Base-by-base conservation (phyloP, 2,113 vertebrate genomes). In the Trogon surrucura region DNA sequence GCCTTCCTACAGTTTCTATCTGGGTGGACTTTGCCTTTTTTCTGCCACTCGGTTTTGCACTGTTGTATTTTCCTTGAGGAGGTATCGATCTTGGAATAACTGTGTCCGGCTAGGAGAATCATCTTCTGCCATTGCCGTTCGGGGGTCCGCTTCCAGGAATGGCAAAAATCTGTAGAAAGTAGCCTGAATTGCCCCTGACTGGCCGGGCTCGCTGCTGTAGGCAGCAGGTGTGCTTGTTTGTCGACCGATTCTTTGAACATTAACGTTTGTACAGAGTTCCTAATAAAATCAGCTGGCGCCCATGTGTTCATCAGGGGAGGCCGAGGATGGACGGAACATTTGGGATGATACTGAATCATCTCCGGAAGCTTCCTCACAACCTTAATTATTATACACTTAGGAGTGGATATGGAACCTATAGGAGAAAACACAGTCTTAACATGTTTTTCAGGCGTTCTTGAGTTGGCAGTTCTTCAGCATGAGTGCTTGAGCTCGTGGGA, bases 181-280 rank as follows among this genome's bases (percentile, higher is more conserved):
- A 60, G 69, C 30, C 56, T 56, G 57, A 12, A 4, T 53, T 75
- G 86, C 77, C 58, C 91, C 2, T 5, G 80, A 27, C 15, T 29
- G 64, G 47, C 77, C 13, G 30, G 8, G 29, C 78, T 67, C 10
- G 0, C 85, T 83, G 75, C 80, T 94, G 87, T 23, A 60, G 78
- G 87, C 91, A 87, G 73, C 93, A 96, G 93, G 95, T 96, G 93
- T 58, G 69, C n/a, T 67, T 58, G n/a, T 83, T 73, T 74, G 38
- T 48, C 73, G 80, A 56, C 25, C 64, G 14, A 1, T 27, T 44
- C 64, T 78, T 41, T 36, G 51, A 81, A 82, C 50, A 38, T 51
- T 79, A 29, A 23, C 48, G 71, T 50, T 11, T 38, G 26, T 84
- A 32, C 34, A 48, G 34, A 79, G 34, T 38, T 91, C 69, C 44